Percentiles rank a stretch among this genome's conserved stretches.
Conservation (phyloP, 2,797 vertebrate species). For the Ctenochaetus hawaiiensis region DNA sequence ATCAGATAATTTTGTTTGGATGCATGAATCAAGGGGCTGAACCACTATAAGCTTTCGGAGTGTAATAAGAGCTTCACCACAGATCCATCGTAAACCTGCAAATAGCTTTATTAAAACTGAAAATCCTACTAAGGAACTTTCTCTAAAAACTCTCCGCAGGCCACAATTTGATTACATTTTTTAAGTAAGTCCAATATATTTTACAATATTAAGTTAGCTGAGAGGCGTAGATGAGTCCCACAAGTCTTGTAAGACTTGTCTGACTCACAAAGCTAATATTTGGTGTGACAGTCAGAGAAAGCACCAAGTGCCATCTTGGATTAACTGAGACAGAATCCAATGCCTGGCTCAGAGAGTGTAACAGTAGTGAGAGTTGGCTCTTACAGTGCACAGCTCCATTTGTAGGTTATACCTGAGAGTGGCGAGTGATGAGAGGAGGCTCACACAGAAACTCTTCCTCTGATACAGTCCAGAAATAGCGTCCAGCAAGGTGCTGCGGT, state of each 20-base stretch:
- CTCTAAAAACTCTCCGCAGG: slow-evolving; percentile 42
- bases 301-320: slow-evolving; percentile 49
- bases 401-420: slow-evolving; percentile 86
- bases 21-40: slow-evolving; percentile 54
- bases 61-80: slow-evolving; percentile 52
- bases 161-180: slow-evolving; percentile 47
- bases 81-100: slow-evolving; percentile 55
- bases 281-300: slow-evolving; percentile 51
- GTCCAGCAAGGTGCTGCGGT: slow-evolving; percentile 92
- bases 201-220: slow-evolving; percentile 46
- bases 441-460: slow-evolving; percentile 99
- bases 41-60: slow-evolving; percentile 44
- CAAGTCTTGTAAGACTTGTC: slow-evolving; percentile 43
- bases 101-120: slow-evolving; percentile 59
- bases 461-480: slow-evolving; percentile 98
- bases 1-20: slow-evolving; percentile 70
- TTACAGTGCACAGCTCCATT: slow-evolving; percentile 33
- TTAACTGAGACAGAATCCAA: slow-evolving; percentile 46
- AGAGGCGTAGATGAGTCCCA: slow-evolving; percentile 27
- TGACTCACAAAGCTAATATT: slow-evolving; percentile 62
- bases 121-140: slow-evolving; percentile 40
- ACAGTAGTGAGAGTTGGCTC: slow-evolving; percentile 17
- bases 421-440: slow-evolving; percentile 96
- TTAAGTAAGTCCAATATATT: slow-evolving; percentile 45
- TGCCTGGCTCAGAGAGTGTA: slow-evolving; percentile 39